Conservation (phyloP, 2,797 vertebrate species). For the Myotis pilosus region DNA sequence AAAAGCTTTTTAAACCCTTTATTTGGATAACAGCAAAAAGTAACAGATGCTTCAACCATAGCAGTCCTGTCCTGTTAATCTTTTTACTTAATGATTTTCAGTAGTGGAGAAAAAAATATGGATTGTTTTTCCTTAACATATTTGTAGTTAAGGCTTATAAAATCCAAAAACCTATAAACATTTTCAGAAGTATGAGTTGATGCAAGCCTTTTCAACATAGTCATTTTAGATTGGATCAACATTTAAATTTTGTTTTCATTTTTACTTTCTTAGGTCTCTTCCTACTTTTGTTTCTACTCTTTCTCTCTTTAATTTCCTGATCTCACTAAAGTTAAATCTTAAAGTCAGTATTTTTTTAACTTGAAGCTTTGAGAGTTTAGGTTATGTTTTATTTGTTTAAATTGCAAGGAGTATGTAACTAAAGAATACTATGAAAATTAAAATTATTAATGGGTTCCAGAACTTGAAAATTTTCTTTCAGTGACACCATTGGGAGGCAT, state of each 20-base stretch:
- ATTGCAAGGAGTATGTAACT: background rate
- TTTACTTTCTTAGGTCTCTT: constrained; percentile 11
- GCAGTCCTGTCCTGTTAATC: background rate
- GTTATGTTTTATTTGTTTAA: constrained; percentile 32
- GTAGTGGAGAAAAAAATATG: background rate
- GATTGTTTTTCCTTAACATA: background rate
- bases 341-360: background rate
- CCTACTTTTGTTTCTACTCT: background rate
- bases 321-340: constrained; percentile 9
- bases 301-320: background rate
- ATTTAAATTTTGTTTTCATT: constrained; percentile 46
- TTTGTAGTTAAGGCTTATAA: background rate
- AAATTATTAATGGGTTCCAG: background rate
- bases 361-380: constrained; percentile 6
- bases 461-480: constrained; percentile 34
- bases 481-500: background rate
- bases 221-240: background rate
- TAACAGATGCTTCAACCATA: background rate
- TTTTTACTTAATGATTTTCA: constrained; percentile 23
- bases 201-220: background rate
- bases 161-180: background rate
- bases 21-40: background rate
- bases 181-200: constrained; percentile 5
- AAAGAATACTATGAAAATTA: constrained; percentile 3
- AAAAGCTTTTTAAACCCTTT: background rate